These are phyloP conservation scores for Druceiella hillmani DNA, from an alignment of 2,888 invertebrate species.

Conservation along the genomic window DNA sequence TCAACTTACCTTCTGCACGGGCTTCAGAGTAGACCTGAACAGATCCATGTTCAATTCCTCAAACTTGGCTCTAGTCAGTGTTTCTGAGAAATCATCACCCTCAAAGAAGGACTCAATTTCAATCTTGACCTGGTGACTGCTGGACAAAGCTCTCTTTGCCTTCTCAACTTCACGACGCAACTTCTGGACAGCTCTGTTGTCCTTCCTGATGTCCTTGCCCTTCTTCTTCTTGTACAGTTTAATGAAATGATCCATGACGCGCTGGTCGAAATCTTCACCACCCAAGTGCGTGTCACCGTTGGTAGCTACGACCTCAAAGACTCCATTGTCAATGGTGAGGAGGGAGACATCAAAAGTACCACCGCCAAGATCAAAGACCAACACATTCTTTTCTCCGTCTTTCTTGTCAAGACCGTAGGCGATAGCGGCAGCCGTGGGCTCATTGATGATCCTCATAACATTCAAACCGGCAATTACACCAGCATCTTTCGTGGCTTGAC, in stretches of 20 bases:
- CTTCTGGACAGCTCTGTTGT: slow-evolving; percentile 93
- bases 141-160: slow-evolving; percentile 92
- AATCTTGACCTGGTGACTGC: slow-evolving; percentile 92
- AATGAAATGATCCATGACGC: slow-evolving; percentile 98
- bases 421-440: slow-evolving; percentile 95
- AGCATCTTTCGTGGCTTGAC: slow-evolving; percentile 98
- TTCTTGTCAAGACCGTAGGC: slow-evolving; percentile 96
- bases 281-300: slow-evolving; percentile 97
- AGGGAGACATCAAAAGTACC: slow-evolving; percentile 99
- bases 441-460: slow-evolving; percentile 96
- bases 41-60: slow-evolving; percentile 96
- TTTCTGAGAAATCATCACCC: slow-evolving; percentile 97
- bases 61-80: slow-evolving; percentile 96
- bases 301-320: slow-evolving; percentile 91
- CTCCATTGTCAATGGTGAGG: slow-evolving; percentile 97
- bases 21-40: slow-evolving; percentile 89
- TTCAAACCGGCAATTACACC: slow-evolving; percentile 90
- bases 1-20: slow-evolving; percentile 72
- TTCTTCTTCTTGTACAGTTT: slow-evolving; percentile 98
- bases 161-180: slow-evolving; percentile 96
- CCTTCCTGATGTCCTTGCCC: slow-evolving; percentile 94
- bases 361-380: slow-evolving; percentile 98
- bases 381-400: slow-evolving; percentile 95
- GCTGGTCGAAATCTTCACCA: slow-evolving; percentile 98
- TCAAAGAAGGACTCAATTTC: slow-evolving; percentile 99